A percentile compares a stretch with the other conserved stretches of the same genome.
phyloP scores from a whole-genome alignment of 2,797 vertebrate genomes.

The Leptoclinus maculatus region DNA sequence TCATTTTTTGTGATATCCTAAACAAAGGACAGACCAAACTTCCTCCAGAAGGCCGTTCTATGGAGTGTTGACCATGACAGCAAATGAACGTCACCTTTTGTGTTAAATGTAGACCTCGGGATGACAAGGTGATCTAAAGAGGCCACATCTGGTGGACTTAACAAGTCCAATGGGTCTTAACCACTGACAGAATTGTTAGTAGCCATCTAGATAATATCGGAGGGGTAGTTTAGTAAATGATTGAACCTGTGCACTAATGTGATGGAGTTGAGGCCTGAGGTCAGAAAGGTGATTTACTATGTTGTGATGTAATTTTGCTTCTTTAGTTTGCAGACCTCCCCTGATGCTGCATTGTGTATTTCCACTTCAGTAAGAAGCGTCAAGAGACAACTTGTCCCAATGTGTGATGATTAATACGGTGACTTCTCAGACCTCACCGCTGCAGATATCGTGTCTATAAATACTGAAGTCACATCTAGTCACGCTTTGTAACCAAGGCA shows the following conservation, averaged over 20 bases:
- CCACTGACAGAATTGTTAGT: background rate
- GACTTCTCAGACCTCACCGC: background rate
- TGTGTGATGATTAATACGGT: background rate
- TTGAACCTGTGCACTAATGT: background rate
- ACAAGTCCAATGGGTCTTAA: constrained; percentile 1
- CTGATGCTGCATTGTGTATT: background rate
- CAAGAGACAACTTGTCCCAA: background rate
- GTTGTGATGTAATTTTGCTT: background rate
- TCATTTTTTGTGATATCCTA: background rate
- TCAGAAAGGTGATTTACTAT: background rate
- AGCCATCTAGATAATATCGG: background rate
- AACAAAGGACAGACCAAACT: constrained; percentile 2
- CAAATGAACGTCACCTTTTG: background rate
- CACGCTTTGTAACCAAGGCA: background rate
- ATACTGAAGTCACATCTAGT: background rate
- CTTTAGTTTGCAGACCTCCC: background rate
- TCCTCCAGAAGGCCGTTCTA: background rate
- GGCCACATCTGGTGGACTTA: background rate
- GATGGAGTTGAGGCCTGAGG: background rate
- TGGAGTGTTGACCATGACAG: background rate
- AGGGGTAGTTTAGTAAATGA: background rate
- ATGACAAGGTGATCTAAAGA: constrained; percentile 15
- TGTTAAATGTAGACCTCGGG: constrained; percentile 11
- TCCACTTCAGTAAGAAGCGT: background rate
- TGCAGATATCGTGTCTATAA: background rate